Evolutionary conservation across 2,888 invertebrate genomes (phyloP), one percentile per base, ranked within the genome.

Genomic region (Andrena bicolor): DNA sequence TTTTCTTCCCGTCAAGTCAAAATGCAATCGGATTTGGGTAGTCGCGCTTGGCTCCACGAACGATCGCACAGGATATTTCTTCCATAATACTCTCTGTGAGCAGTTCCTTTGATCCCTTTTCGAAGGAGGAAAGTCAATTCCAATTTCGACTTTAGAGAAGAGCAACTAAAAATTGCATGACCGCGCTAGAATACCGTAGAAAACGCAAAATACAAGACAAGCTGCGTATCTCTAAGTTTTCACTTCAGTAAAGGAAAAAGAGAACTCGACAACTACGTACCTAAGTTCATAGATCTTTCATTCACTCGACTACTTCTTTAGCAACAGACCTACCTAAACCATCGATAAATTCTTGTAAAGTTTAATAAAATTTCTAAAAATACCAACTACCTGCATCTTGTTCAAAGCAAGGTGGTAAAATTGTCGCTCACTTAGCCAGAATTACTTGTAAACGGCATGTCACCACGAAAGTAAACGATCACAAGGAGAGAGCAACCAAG

Each of bases 1-100:
- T 48, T 76, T 69, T 76, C 70, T 48, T 41, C 23, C 23, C 56
- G 23, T 23, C 10, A 16, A 64, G 41, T 70, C 70, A 32, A 70
- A 76, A 64, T 48, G 30, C 30, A 28, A 61, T 75, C 66, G 75
- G 35, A 76, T 56, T 56, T 48, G n/a, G 7, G 53, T 32, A 2
- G 13, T 73, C 10, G 58, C 8, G n/a, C 23, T 41, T 26, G 58
- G 48, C 23, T 16, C n/a, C 4, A 63, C 7, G 48, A 49, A 74
- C 28, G 76, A 76, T 70, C 61, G 41, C 41, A 16, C 61, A 48
- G 20, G 13, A 28, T 56, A 69, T 16, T 56, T 49, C 48, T 2
- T 10, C n/a, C 30, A 16, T 64, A 64, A 70, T 71, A 63, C 48
- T 48, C 30, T 2, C 13, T 2, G n/a, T 2, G 20, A 49, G n/a